A percentile compares a stretch with the other conserved stretches of the same genome.
Conservation (phyloP, 2,888 invertebrate genomes). For the Drosophila longiperda region DNA sequence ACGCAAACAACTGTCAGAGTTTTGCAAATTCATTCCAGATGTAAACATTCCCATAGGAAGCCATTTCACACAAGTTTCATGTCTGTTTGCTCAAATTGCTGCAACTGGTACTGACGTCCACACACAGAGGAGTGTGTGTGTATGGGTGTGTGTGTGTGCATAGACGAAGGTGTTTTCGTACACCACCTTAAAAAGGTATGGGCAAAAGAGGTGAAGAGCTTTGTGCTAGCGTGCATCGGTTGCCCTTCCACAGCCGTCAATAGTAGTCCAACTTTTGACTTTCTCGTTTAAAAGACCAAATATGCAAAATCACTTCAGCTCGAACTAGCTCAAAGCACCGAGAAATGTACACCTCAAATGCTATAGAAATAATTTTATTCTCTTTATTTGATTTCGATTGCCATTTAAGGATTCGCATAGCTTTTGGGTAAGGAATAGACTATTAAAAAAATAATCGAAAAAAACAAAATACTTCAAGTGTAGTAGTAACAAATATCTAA, state of each 20-base stretch:
- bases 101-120: constrained; percentile 67
- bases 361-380: neutral
- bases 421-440: neutral
- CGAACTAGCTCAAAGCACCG: constrained; percentile 17
- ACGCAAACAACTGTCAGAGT: constrained; percentile 76
- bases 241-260: constrained; percentile 51
- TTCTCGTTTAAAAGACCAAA: constrained; percentile 33
- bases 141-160: neutral
- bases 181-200: neutral
- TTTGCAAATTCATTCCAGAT: constrained; percentile 76
- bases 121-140: constrained; percentile 2
- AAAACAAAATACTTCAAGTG: neutral
- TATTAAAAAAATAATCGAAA: neutral
- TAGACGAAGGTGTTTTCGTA: constrained; percentile 6
- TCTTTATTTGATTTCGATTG: neutral
- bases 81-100: constrained; percentile 71
- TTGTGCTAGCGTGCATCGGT: constrained; percentile 36
- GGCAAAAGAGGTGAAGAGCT: neutral
- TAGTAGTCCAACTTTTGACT: constrained; percentile 60
- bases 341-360: constrained; percentile 36
- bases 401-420: neutral
- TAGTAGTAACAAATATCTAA: neutral
- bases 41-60: constrained; percentile 76
- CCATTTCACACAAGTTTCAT: constrained; percentile 72
- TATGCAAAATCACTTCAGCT: constrained; percentile 38